Evolutionary conservation across 1,140 invertebrate species (phyloP).

Genomic region (Scaptomyza montana): DNA sequence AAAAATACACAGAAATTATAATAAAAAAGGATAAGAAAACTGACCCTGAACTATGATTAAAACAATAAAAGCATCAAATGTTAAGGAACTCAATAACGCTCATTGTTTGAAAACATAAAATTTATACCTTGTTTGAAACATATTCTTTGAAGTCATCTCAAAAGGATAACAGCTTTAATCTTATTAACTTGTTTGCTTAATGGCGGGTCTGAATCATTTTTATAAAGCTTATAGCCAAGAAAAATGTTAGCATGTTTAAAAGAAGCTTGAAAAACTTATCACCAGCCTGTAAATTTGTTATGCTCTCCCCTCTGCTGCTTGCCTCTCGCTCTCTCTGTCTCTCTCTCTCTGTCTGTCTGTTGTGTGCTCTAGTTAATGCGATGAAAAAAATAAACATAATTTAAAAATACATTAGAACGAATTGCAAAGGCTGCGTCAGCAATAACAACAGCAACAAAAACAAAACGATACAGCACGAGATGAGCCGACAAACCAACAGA

Average conservation of each 20-base stretch:
- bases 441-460: no score
- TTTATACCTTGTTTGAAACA: neutral
- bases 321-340: neutral
- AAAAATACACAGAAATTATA: no score
- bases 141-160: neutral
- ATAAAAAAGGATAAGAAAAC: no score
- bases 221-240: conserved; percentile 6
- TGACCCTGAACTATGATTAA: no score
- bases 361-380: conserved; percentile 36
- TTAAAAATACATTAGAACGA: conserved; percentile 77
- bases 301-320: neutral
- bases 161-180: conserved; percentile 6
- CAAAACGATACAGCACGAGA: conserved; percentile 26
- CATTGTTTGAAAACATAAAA: neutral
- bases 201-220: conserved; percentile 2
- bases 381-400: conserved; percentile 69
- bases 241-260: conserved; percentile 14
- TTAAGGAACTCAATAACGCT: neutral
- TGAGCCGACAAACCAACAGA: conserved; percentile 30
- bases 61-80: no score
- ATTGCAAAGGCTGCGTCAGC: conserved; percentile 50
- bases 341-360: neutral
- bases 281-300: conserved; percentile 5
- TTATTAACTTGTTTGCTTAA: conserved; percentile 14
- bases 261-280: conserved; percentile 10